Conservation (phyloP, 2,113 vertebrate species). For the Lophochroa leadbeateri region DNA sequence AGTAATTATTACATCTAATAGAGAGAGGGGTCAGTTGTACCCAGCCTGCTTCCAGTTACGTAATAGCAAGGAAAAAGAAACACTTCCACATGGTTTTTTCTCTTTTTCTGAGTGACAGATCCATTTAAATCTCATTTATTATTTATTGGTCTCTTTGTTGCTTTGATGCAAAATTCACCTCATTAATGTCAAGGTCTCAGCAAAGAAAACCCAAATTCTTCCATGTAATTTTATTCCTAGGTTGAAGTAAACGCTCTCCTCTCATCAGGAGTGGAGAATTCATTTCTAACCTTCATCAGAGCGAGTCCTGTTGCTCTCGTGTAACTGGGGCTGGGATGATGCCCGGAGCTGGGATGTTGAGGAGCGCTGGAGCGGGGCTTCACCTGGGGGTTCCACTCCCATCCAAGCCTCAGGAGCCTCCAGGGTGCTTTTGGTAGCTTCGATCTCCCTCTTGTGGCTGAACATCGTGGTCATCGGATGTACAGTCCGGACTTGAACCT, state of each 20-base stretch:
- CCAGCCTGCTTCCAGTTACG: not conserved
- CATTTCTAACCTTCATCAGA: not conserved
- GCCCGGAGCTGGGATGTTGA: fast-evolving
- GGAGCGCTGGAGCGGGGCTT: fast-evolving
- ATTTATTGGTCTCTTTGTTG: not conserved
- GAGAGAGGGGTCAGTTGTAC: not conserved
- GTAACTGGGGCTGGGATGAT: fast-evolving
- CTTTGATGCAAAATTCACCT: not conserved
- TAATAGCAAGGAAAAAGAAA: not conserved
- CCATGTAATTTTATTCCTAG: not conserved
- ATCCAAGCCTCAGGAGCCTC: not conserved
- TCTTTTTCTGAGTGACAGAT: not conserved
- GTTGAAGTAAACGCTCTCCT: not conserved
- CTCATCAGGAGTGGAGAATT: not conserved
- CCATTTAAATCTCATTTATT: not conserved
- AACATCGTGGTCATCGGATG: not conserved
- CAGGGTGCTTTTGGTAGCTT: not conserved
- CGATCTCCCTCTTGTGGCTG: conserved; percentile 63
- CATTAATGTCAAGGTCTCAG: not conserved
- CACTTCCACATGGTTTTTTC: not conserved
- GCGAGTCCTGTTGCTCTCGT: fast-evolving
- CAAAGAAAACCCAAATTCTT: fast-evolving
- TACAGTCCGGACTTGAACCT: fast-evolving
- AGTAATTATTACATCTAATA: not conserved
- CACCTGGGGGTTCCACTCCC: not conserved